Percentiles rank a stretch among this genome's conserved stretches.
Conservation (phyloP, 2,888 invertebrate species). For the Macropis europaea region DNA sequence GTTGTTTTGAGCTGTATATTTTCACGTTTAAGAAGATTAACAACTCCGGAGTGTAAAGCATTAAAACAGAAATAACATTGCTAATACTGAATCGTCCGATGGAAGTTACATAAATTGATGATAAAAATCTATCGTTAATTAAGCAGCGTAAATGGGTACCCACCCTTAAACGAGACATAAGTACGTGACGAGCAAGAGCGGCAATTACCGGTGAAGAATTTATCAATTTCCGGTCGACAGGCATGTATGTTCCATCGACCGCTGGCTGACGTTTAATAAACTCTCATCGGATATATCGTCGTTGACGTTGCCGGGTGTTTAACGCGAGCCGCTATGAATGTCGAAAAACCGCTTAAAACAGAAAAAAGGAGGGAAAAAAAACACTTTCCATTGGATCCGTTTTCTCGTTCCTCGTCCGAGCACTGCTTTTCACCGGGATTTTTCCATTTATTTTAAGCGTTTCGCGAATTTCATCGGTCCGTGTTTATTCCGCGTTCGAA, state of each 20-base stretch:
- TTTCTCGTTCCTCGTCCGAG: not conserved
- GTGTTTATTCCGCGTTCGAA: no score
- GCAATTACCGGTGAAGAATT: constrained; percentile 26
- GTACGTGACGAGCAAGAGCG: constrained; percentile 13
- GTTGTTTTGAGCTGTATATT: no score
- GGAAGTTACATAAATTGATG: not conserved
- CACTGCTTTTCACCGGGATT: not conserved
- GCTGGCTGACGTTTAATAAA: constrained; percentile 12
- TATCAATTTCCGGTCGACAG: constrained; percentile 16
- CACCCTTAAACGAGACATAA: not conserved
- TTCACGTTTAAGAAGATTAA: no score
- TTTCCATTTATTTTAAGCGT: not conserved
- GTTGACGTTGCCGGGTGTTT: not conserved
- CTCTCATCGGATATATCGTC: not conserved
- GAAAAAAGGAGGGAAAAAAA: no score
- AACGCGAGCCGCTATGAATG: not conserved
- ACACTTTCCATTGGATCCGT: no score
- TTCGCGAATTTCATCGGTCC: not conserved
- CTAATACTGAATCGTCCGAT: not conserved
- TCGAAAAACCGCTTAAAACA: not conserved
- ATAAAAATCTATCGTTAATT: constrained; percentile 5
- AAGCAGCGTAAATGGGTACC: not conserved
- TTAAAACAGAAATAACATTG: no score
- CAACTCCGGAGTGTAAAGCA: no score
- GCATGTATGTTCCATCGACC: not conserved